A percentile compares a stretch with the other conserved stretches of the same genome.
phyloP scores from a whole-genome alignment of 2,888 invertebrate genomes.

The Criorhina ranunculi region DNA sequence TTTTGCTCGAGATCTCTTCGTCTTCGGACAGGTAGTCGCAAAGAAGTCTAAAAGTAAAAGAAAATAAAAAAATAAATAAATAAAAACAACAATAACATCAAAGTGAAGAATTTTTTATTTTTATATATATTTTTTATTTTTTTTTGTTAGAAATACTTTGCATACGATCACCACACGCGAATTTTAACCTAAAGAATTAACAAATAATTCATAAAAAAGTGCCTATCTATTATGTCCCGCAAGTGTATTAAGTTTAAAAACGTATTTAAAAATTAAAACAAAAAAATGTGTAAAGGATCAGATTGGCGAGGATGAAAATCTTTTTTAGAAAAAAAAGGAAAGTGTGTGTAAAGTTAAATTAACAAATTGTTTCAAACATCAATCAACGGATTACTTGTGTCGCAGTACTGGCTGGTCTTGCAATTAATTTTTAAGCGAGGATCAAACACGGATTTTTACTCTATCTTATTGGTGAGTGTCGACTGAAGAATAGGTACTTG shows the following conservation, averaged over 20 bases:
- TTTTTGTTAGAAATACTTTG: not conserved
- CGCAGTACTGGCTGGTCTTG: not conserved
- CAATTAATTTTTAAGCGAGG: not conserved
- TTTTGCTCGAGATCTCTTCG: slow-evolving; percentile 83
- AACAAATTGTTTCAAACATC: not conserved
- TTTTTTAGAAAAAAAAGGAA: not conserved
- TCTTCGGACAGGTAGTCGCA: slow-evolving; percentile 80
- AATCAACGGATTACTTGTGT: slow-evolving; percentile 29
- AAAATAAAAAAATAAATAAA: slow-evolving; percentile 43
- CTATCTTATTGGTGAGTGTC: slow-evolving; percentile 32
- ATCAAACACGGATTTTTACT: slow-evolving; percentile 43
- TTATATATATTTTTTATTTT: too few species aligned
- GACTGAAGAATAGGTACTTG: not conserved
- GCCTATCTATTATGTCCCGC: slow-evolving; percentile 30
- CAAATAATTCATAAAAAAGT: not conserved
- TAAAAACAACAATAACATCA: slow-evolving; percentile 45
- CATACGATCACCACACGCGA: slow-evolving; percentile 5
- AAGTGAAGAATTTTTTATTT: not conserved
- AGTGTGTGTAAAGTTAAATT: slow-evolving; percentile 1
- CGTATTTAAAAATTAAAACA: not conserved
- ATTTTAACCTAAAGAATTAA: slow-evolving; percentile 3
- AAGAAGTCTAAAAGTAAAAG: slow-evolving; percentile 54
- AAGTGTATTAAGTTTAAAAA: slow-evolving; percentile 13
- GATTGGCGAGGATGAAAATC: slow-evolving; percentile 18
- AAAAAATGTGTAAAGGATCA: not conserved